A percentile compares a stretch with the other conserved stretches of the same genome.
Conservation (phyloP, 2,113 vertebrate species). For the Panthera tigris region DNA sequence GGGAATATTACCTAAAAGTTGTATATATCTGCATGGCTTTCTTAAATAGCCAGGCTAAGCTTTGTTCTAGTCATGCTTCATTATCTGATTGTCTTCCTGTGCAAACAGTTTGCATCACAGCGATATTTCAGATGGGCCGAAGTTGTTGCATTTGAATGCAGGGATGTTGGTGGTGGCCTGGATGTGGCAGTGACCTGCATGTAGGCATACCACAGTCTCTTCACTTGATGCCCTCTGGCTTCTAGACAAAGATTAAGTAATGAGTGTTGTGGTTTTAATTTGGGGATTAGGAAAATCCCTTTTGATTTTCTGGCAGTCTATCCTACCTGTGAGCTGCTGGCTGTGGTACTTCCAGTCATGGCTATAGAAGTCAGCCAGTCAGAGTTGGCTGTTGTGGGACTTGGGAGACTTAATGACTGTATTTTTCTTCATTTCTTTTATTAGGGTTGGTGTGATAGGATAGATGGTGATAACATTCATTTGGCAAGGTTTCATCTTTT, state of each 20-base stretch:
- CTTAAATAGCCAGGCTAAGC: not conserved
- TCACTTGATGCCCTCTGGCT: not conserved
- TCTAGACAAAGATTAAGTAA: not conserved
- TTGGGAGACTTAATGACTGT: not conserved
- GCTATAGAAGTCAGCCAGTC: not conserved
- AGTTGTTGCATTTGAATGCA: not conserved
- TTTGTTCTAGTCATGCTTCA: not conserved
- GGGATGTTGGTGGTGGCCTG: not conserved
- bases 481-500: not conserved
- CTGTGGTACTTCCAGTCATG: not conserved
- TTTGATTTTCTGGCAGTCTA: not conserved
- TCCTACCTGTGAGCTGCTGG: not conserved
- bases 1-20: not conserved
- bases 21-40: not conserved
- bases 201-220: not conserved
- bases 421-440: conserved; percentile 42
- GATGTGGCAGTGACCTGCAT: not conserved
- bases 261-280: not conserved
- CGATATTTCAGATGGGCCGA: not conserved
- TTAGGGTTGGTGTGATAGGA: not conserved
- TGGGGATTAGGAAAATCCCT: not conserved
- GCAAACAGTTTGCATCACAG: not conserved
- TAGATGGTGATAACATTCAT: not conserved
- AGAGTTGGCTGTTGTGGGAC: not conserved
- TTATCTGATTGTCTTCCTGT: conserved; percentile 23